Evolutionary conservation across 2,113 vertebrate species (phyloP).

Genomic region (Eurypyga helias): DNA sequence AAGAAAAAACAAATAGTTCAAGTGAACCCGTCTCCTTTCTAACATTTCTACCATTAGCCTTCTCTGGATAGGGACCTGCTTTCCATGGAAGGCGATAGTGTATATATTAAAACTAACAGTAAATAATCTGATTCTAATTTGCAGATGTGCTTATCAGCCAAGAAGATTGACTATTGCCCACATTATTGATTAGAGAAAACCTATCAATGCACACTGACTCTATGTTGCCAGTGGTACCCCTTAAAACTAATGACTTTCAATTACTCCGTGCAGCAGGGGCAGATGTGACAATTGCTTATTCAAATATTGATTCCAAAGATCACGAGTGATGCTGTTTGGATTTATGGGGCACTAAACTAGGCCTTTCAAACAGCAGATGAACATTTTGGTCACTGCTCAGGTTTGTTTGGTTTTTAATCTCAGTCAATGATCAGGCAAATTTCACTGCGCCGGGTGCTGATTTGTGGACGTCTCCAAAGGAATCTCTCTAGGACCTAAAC

Average conservation of each 20-base stretch:
- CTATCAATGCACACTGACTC: background rate
- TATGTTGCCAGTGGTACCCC: background rate
- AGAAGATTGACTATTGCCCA: background rate
- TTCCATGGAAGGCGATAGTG: background rate
- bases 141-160: background rate
- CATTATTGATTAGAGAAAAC: constrained; percentile 23
- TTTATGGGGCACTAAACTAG: background rate
- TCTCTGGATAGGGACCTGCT: background rate
- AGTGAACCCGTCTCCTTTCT: background rate
- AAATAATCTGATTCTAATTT: constrained; percentile 5
- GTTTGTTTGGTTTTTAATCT: background rate
- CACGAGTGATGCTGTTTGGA: background rate
- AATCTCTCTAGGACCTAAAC: background rate
- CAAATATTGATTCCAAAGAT: constrained; percentile 48
- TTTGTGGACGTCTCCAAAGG: background rate
- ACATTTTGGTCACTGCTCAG: background rate
- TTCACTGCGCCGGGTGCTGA: background rate
- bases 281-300: constrained; percentile 55
- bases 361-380: constrained; percentile 3
- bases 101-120: background rate
- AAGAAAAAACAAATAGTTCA: background rate
- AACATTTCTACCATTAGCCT: background rate
- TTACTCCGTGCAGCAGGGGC: constrained; percentile 22
- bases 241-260: constrained; percentile 46
- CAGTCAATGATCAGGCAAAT: background rate